Conservation (phyloP, 2,888 invertebrate genomes). For the Pristionchus fissidentatus region DNA sequence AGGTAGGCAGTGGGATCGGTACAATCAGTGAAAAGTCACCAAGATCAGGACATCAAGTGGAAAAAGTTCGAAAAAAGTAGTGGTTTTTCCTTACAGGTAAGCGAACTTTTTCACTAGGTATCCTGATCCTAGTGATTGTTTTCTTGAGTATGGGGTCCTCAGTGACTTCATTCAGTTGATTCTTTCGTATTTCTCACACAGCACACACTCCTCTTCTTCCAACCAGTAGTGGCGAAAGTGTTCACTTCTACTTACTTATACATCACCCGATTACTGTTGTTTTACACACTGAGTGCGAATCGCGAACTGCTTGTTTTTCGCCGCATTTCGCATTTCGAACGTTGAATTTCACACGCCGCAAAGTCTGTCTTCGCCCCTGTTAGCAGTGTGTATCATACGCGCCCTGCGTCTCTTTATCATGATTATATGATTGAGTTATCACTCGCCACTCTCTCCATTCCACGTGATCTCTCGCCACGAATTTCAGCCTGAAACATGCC, state of each 20-base stretch:
- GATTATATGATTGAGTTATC: slow-evolving; percentile 36
- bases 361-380: background rate
- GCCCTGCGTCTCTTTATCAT: too few species aligned
- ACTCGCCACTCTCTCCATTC: slow-evolving; percentile 18
- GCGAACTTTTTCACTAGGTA: background rate
- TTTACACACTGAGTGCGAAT: background rate
- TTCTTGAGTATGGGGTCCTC: too few species aligned
- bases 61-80: background rate
- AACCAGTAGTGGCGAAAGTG: too few species aligned
- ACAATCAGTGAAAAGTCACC: background rate
- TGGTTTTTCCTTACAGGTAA: background rate
- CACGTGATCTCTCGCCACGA: background rate
- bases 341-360: slow-evolving; percentile 1
- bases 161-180: background rate
- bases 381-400: too few species aligned
- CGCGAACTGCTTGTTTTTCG: background rate
- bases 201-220: background rate
- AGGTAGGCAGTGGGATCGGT: background rate
- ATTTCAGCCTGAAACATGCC: too few species aligned
- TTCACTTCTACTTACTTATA: too few species aligned
- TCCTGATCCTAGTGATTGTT: background rate
- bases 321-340: too few species aligned
- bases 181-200: background rate
- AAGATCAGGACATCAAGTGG: too few species aligned
- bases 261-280: too few species aligned